Percentiles rank a stretch among this genome's conserved stretches.
Conservation (phyloP, 23 tunicate genomes). For the Trididemnum miniatum region DNA sequence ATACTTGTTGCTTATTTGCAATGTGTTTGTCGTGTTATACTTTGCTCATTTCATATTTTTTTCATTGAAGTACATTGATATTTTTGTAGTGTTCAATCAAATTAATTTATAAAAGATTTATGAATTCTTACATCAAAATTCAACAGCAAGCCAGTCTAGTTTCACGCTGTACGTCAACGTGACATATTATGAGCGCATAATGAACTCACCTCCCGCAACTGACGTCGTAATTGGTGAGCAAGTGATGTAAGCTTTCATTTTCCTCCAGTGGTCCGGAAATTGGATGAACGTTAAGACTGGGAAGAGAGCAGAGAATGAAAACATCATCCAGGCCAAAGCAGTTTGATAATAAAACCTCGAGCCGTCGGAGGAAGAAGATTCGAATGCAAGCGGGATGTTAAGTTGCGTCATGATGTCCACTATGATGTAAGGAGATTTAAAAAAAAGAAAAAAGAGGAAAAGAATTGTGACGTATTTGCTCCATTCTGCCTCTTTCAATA, state of each 20-base stretch:
- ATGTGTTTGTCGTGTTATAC: no score
- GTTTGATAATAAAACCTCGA: conserved; percentile 69
- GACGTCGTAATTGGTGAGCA: conserved; percentile 31
- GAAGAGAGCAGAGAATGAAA: conserved; percentile 65
- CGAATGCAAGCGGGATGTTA: conserved; percentile 8
- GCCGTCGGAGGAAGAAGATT: conserved; percentile 24
- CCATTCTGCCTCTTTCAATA: conserved; percentile 50
- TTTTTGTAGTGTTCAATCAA: no score
- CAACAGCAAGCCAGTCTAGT: no score
- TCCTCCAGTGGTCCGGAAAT: conserved; percentile 46
- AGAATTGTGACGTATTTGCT: conserved; percentile 47
- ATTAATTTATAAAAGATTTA: no score
- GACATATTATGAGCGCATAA: no score
- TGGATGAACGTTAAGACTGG: conserved; percentile 68
- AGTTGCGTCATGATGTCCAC: conserved; percentile 63
- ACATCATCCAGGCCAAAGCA: conserved; percentile 78
- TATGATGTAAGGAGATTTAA: conserved; percentile 63
- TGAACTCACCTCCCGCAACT: conserved; percentile 39
- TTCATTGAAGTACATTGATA: no score
- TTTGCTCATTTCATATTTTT: no score
- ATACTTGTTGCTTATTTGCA: no score
- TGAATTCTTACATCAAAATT: no score
- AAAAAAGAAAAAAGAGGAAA: conserved; percentile 51
- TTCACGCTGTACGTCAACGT: no score
- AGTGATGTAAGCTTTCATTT: conserved; percentile 17